Conservation (phyloP, 2,888 invertebrate genomes). For the Unio pictorum region DNA sequence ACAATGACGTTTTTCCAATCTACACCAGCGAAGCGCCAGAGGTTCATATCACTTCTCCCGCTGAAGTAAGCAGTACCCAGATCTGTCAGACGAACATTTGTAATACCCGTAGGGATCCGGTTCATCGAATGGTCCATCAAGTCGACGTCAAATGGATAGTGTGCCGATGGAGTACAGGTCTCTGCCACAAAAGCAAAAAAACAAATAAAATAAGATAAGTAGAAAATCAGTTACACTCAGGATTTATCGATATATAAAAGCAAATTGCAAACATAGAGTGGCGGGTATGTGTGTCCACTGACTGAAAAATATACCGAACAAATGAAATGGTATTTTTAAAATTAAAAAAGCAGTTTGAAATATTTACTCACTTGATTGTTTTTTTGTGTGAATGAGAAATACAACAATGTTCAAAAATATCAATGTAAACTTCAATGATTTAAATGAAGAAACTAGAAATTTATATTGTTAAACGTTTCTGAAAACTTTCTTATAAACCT, state of each 20-base stretch:
- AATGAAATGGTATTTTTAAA: too few relatives aligned
- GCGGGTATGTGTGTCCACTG: not conserved
- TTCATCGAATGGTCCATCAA: constrained; percentile 46
- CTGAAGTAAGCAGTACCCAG: constrained; percentile 52
- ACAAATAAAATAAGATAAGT: not conserved
- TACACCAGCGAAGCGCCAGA: constrained; percentile 44
- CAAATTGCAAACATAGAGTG: not conserved
- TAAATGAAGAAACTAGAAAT: too few relatives aligned
- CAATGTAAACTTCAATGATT: too few relatives aligned
- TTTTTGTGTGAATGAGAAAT: too few relatives aligned
- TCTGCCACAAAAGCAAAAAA: constrained; percentile 24
- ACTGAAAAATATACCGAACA: not conserved
- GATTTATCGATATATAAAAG: too few relatives aligned
- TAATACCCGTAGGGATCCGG: constrained; percentile 33
- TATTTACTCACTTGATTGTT: too few relatives aligned
- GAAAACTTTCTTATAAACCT: too few relatives aligned
- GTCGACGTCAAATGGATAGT: constrained; percentile 48
- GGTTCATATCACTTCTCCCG: constrained; percentile 43
- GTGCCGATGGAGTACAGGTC: constrained; percentile 44
- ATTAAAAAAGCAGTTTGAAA: too few relatives aligned
- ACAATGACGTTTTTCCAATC: constrained; percentile 45
- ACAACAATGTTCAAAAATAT: too few relatives aligned
- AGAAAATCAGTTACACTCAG: not conserved
- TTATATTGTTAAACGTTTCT: too few relatives aligned
- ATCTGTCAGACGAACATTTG: constrained; percentile 39